These are phyloP conservation scores for Sebastes nivosus DNA, from an alignment of 2,797 vertebrate species.

Conservation along the genomic window DNA sequence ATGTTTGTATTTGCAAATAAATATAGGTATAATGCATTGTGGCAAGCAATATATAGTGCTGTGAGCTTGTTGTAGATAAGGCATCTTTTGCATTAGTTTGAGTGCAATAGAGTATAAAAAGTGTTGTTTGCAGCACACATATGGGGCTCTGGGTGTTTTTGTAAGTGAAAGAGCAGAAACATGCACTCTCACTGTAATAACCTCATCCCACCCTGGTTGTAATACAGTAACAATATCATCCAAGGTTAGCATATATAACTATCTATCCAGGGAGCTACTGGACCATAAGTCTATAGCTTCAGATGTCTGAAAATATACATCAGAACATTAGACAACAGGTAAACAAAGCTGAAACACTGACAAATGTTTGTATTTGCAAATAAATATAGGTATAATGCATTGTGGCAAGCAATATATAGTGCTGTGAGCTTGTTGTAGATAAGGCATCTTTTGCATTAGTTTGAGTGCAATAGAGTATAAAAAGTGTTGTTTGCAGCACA, in stretches of 20 bases:
- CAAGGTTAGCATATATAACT: not conserved
- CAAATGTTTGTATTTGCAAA: not conserved
- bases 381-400: not conserved
- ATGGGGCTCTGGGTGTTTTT: too few relatives aligned
- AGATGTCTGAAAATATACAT: not conserved
- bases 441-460: not conserved
- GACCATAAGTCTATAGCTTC: not conserved
- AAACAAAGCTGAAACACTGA: constrained; percentile 61
- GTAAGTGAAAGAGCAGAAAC: constrained; percentile 6
- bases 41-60: too few relatives aligned
- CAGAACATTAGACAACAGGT: constrained; percentile 87
- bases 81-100: too few relatives aligned
- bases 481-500: not conserved
- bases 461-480: not conserved
- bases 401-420: not conserved
- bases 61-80: too few relatives aligned
- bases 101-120: too few relatives aligned
- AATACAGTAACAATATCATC: constrained; percentile 19
- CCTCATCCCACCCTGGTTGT: constrained; percentile 14
- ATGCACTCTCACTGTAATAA: constrained; percentile 12
- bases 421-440: not conserved
- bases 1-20: too few relatives aligned
- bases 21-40: too few relatives aligned
- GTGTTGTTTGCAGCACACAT: too few relatives aligned
- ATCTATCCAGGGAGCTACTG: not conserved